These are phyloP conservation scores for Astur gentilis DNA, from an alignment of 2,113 vertebrate genomes.

Conservation along the genomic window DNA sequence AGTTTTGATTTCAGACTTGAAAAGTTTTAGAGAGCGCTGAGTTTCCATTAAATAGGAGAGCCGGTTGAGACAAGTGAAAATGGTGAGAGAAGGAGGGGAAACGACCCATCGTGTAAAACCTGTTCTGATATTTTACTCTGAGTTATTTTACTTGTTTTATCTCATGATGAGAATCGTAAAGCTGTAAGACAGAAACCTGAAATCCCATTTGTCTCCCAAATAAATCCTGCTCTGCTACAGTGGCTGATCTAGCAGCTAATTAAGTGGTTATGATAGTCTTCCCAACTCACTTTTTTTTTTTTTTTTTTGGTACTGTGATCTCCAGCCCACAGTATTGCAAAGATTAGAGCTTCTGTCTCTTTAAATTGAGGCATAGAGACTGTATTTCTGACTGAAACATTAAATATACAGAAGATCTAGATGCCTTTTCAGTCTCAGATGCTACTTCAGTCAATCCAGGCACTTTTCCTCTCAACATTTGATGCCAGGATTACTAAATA, in stretches of 20 bases:
- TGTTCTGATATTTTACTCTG: conserved; percentile 3
- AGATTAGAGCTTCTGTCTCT: background rate
- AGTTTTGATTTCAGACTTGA: background rate
- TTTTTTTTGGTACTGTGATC: background rate
- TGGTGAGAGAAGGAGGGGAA: background rate
- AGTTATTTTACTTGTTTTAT: conserved; percentile 50
- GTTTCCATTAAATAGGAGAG: background rate
- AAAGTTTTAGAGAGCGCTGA: background rate
- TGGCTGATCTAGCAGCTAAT: conserved; percentile 50
- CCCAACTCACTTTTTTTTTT: background rate
- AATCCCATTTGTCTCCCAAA: conserved; percentile 43
- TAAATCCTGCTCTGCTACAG: conserved; percentile 36
- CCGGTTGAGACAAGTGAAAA: background rate
- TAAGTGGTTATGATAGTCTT: conserved; percentile 49
- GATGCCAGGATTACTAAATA: background rate
- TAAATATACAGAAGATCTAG: conserved; percentile 7
- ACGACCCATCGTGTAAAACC: background rate
- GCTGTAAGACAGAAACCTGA: conserved; percentile 31
- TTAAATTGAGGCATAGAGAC: background rate
- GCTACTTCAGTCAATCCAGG: background rate
- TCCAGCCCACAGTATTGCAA: background rate
- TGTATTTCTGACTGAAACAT: background rate
- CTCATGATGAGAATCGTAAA: conserved; percentile 46
- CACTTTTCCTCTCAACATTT: background rate
- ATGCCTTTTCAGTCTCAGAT: background rate